Base-by-base conservation (phyloP, 2,888 invertebrate genomes). In the Elysia crispata region DNA sequence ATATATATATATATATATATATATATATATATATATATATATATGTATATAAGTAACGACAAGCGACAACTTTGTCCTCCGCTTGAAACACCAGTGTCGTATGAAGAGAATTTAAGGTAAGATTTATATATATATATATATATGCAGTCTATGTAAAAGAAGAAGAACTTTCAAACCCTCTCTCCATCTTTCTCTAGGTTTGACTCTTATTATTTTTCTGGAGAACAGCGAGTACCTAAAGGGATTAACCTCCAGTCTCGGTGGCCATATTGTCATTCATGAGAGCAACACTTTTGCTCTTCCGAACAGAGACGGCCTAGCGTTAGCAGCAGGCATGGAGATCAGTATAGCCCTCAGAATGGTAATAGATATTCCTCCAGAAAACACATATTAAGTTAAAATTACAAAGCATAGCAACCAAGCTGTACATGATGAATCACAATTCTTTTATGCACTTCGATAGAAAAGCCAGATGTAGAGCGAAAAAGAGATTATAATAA, bases 171-270 rank as follows among this genome's bases (percentile, higher is more conserved):
- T n/a, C n/a, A n/a, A n/a, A n/a, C n/a, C n/a, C n/a, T n/a, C n/a
- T n/a, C n/a, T n/a, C n/a, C n/a, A 15, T 60, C 60, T 60, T n/a
- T 5, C 23, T 64, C 31, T 69, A 87, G 87, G 87, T 25, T 64
- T 87, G 25, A 81, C 84, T 18, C 62, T 87, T 57, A 80, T 84
- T 20, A 66, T 87, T 20, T 87, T 85, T 60, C 79, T 86, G 77
- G 87, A 86, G 73, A 79, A 81, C 15, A 70, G 79, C 15, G 86
- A 86, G 70, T 86, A 85, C 67, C 70, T 87, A 25, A 77, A 72
- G n/a, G 85, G 85, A 5, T 74, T 87, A 57, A 82, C 86, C 3
- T 84, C 81, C 15, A 85, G 86, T 33, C 84, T 82, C 30, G 87
- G 87, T 0, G 70, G 82, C 1, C 82, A 86, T 1, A 76, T 87